A percentile compares a stretch with the other conserved stretches of the same genome.
Evolutionary conservation across 35 echinoderm and acorn worm species (phyloP).

Genomic region (Eucidaris tribuloides): DNA sequence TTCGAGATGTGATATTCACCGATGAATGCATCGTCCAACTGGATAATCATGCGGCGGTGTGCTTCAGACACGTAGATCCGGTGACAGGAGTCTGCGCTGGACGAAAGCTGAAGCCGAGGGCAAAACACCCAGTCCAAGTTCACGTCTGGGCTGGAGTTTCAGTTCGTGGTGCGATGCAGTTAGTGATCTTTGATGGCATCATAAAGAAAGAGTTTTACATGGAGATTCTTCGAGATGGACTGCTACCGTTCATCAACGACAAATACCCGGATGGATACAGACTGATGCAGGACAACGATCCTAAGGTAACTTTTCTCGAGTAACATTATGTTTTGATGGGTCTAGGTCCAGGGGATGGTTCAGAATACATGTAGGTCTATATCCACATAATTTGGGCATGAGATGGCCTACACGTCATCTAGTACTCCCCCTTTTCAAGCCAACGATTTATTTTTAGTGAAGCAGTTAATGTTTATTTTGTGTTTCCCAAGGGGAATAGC

Average conservation of each 20-base stretch:
- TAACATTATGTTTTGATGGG: too few species aligned
- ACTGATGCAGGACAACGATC: conserved; percentile 55
- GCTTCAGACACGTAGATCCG: not conserved
- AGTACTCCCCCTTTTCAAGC: too few species aligned
- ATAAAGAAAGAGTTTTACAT: conserved; percentile 39
- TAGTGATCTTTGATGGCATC: conserved; percentile 40
- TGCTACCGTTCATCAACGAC: conserved; percentile 26
- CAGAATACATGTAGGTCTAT: too few species aligned
- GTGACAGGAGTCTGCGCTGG: not conserved
- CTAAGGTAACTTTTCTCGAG: conserved; percentile 24
- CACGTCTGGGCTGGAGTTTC: conserved; percentile 59
- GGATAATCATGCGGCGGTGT: conserved; percentile 5
- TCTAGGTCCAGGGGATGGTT: too few species aligned
- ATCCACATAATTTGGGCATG: too few species aligned
- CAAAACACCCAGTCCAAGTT: conserved; percentile 22
- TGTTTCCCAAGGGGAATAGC: too few species aligned
- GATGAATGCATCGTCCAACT: conserved; percentile 52
- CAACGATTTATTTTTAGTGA: too few species aligned
- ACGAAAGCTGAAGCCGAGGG: not conserved
- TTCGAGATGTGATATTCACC: conserved; percentile 48
- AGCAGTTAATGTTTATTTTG: too few species aligned
- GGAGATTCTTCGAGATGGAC: conserved; percentile 3
- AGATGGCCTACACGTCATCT: too few species aligned
- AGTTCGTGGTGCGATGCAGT: conserved; percentile 1
- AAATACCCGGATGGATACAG: conserved; percentile 31